Base-by-base conservation (phyloP, 2,113 vertebrate species). In the Nematolebias whitei region DNA sequence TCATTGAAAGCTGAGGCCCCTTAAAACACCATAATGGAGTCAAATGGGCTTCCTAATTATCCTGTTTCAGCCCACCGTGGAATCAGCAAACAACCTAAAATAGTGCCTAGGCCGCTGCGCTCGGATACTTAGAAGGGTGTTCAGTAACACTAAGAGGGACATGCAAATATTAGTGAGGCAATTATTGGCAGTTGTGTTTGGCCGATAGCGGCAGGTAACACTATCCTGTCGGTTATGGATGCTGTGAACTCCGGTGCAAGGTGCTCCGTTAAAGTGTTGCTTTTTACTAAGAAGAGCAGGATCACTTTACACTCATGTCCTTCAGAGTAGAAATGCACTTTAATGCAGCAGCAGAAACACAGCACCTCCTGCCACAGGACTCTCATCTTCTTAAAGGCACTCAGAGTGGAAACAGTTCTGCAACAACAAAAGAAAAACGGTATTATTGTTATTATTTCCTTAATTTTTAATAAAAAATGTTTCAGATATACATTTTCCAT, bases 101-200 rank as follows among this genome's bases (percentile, higher is more conserved):
- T 86, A 88, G 87, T 78, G 72, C 76, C 69, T 50, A 45, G 45
- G 22, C 66, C 5, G 3, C 15, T 71, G 79, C 22, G 76, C 86
- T 83, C 74, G 67, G 87, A 89, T 89, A 91, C 92, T 90, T 80
- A 88, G 86, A 56, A 20, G 49, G 85, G 90, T 90, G 88, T 91
- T 92, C 86, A 76, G 82, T 93, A 88, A 90, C 91, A 89, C 59
- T 55, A 69, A 84, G 82, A 86, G 86, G 83, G 91, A 89, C 86
- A 90, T 92, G 91, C 89, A 93, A 92, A 92, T 91, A 93, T 93
- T 91, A 87, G 88, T 87, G 57, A 85, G 89, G 90, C 89, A 90
- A 89, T 92, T 91, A 93, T 87, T 80, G 85, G 85, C 86, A 83
- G 85, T 85, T 63, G 62, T 87, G 89, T 91, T 91, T 78, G 80